phyloP scores from a whole-genome alignment of 2,888 invertebrate genomes.

The Eubasilissa splendida region DNA sequence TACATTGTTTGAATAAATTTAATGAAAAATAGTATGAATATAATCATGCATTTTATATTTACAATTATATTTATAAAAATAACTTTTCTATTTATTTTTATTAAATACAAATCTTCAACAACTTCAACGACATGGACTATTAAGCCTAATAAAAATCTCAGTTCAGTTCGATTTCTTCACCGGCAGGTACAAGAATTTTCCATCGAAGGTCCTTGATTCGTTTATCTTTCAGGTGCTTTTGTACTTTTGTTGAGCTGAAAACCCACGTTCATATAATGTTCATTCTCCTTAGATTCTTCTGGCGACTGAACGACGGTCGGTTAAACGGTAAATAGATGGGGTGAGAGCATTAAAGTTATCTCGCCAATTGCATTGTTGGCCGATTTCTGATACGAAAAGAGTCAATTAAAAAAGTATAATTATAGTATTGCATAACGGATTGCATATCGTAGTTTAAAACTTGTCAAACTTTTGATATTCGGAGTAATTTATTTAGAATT shows the following conservation, averaged over 20 bases:
- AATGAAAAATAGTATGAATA: too few relatives aligned
- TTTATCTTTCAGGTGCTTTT: constrained; percentile 45
- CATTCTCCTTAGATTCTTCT: constrained; percentile 27
- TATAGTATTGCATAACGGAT: too few relatives aligned
- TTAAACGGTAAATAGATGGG: background rate
- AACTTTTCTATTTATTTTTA: background rate
- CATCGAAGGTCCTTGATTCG: constrained; percentile 47
- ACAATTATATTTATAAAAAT: too few relatives aligned
- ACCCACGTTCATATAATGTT: constrained; percentile 23
- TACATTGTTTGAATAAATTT: too few relatives aligned
- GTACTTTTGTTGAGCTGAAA: constrained; percentile 46
- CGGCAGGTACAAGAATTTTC: constrained; percentile 26
- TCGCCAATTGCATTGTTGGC: too few relatives aligned
- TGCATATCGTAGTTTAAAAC: too few relatives aligned
- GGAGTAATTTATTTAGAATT: too few relatives aligned
- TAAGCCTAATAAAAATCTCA: constrained; percentile 8
- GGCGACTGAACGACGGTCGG: constrained; percentile 1
- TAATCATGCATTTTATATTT: too few relatives aligned
- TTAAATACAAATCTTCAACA: background rate
- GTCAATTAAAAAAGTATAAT: too few relatives aligned
- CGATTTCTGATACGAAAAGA: too few relatives aligned
- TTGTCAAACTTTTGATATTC: too few relatives aligned
- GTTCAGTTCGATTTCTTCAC: background rate
- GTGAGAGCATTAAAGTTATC: background rate
- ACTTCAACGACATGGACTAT: background rate